Evolutionary conservation across 2,797 vertebrate species (phyloP).

Genomic region (Etheostoma nigrum): DNA sequence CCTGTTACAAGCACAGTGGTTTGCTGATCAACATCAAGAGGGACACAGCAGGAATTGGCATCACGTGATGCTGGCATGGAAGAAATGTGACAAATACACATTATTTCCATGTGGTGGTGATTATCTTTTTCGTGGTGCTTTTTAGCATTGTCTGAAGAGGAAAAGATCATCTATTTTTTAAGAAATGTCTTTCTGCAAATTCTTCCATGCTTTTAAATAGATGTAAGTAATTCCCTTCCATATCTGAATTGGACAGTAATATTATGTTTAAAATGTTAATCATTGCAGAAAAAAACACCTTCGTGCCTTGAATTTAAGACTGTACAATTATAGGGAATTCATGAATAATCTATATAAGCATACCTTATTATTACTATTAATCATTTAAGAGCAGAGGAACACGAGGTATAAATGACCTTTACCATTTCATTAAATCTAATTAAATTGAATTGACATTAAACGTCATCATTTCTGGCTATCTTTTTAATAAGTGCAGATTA

Average conservation of each 20-base stretch:
- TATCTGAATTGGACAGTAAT: slow-evolving; percentile 66
- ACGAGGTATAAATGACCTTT: slow-evolving; percentile 80
- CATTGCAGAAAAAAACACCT: slow-evolving; percentile 65
- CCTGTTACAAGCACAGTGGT: slow-evolving; percentile 77
- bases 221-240: slow-evolving; percentile 57
- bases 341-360: slow-evolving; percentile 80
- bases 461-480: slow-evolving; percentile 78
- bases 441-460: slow-evolving; percentile 82
- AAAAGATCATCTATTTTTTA: slow-evolving; percentile 18
- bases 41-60: slow-evolving; percentile 56
- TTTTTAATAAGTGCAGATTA: slow-evolving; percentile 77
- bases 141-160: slow-evolving; percentile 25
- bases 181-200: slow-evolving; percentile 23
- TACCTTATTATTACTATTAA: slow-evolving; percentile 84
- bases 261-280: slow-evolving; percentile 79
- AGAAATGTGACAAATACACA: slow-evolving; percentile 54
- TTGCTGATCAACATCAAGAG: slow-evolving; percentile 71
- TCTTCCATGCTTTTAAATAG: slow-evolving; percentile 59
- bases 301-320: slow-evolving; percentile 67
- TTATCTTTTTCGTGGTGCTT: slow-evolving; percentile 24
- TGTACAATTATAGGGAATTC: slow-evolving; percentile 75
- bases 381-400: slow-evolving; percentile 70
- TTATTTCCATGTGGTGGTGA: slow-evolving; percentile 28
- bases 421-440: slow-evolving; percentile 84
- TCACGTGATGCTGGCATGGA: slow-evolving; percentile 47